Conservation (phyloP, 2,888 invertebrate species). For the Polietes domitor region DNA sequence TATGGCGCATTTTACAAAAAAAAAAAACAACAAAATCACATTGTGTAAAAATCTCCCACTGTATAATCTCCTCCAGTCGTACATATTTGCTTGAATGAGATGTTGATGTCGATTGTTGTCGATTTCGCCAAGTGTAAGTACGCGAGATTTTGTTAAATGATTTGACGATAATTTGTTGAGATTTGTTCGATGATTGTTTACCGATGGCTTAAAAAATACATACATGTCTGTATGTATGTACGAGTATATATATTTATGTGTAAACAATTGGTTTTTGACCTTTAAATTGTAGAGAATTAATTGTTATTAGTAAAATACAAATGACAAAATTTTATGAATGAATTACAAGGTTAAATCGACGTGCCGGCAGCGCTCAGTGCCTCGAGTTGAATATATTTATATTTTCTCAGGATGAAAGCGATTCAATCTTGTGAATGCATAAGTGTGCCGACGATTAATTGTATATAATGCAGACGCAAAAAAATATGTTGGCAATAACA, state of each 20-base stretch:
- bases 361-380: background rate
- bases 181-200: background rate
- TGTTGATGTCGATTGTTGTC: background rate
- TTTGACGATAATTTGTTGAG: constrained; percentile 13
- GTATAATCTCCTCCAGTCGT: background rate
- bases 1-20: no score
- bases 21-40: no score
- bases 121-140: background rate
- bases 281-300: constrained; percentile 8
- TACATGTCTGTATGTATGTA: background rate
- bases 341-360: constrained; percentile 27
- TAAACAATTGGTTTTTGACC: constrained; percentile 31
- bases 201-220: background rate
- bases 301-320: background rate
- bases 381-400: background rate
- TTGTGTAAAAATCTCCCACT: no score
- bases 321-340: constrained; percentile 19
- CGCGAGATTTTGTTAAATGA: constrained; percentile 17
- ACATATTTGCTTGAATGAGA: background rate
- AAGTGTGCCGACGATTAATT: constrained; percentile 6
- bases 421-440: background rate
- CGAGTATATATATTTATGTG: background rate
- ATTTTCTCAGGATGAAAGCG: background rate
- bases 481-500: no score
- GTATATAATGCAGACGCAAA: no score